Conservation (phyloP, 2,113 vertebrate genomes). For the Elephantulus edwardii region DNA sequence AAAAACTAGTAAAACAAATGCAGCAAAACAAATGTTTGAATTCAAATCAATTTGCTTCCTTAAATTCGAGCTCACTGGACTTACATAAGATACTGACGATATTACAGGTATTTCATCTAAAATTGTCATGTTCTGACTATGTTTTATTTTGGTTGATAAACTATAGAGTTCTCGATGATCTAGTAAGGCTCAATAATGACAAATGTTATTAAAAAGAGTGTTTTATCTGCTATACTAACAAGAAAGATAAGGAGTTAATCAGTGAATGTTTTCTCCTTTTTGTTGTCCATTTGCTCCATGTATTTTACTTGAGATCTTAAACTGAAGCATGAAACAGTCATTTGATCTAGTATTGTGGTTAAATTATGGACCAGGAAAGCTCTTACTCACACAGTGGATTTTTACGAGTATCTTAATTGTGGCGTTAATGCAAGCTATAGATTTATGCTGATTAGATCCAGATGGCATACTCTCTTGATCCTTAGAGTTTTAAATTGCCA, state of each 20-base stretch:
- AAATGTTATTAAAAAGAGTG: constrained; percentile 1
- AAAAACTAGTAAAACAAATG: not conserved
- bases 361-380: constrained; percentile 76
- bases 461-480: constrained; percentile 73
- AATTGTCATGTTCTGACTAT: not conserved
- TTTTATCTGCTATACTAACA: constrained; percentile 10
- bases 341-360: constrained; percentile 67
- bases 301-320: constrained; percentile 58
- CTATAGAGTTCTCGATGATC: not conserved
- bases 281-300: constrained; percentile 48
- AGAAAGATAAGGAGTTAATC: constrained; percentile 38
- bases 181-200: not conserved
- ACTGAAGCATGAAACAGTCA: constrained; percentile 60
- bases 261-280: constrained; percentile 62
- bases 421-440: constrained; percentile 74
- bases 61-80: not conserved
- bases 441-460: constrained; percentile 81
- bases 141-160: not conserved
- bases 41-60: not conserved
- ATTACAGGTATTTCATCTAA: constrained; percentile 3
- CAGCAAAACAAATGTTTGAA: not conserved
- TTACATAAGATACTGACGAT: not conserved
- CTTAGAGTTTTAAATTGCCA: constrained; percentile 71
- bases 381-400: constrained; percentile 64
- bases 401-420: constrained; percentile 80